Conservation (phyloP, 2,797 vertebrate genomes). For the Melopsittacus undulatus region DNA sequence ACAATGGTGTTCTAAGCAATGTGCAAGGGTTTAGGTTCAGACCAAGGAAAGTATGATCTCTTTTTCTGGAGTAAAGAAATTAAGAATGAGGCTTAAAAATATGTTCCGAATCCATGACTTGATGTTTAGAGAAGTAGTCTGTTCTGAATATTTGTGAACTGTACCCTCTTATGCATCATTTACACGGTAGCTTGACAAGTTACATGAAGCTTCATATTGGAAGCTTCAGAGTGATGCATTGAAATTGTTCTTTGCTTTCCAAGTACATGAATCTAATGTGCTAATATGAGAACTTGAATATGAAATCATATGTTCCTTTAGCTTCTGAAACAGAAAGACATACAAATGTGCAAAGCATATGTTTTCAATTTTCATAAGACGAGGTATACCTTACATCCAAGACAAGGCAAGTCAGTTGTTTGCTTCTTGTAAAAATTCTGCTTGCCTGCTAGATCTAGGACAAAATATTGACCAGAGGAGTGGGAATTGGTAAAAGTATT, state of each 20-base stretch:
- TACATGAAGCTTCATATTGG: not conserved
- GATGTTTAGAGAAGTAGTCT: not conserved
- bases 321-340: not conserved
- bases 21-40: not conserved
- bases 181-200: not conserved
- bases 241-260: not conserved
- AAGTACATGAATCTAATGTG: not conserved
- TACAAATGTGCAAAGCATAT: not conserved
- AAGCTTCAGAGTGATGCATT: not conserved
- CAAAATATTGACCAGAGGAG: not conserved
- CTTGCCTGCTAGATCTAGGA: not conserved
- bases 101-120: not conserved
- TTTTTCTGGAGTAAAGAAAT: not conserved
- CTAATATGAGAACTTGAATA: not conserved
- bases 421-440: not conserved
- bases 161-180: not conserved
- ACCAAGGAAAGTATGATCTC: not conserved
- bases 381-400: not conserved
- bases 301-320: not conserved
- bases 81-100: not conserved
- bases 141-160: not conserved
- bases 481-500: not conserved
- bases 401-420: not conserved
- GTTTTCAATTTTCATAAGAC: not conserved
- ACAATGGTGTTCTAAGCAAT: not conserved